Conservation (phyloP, 2,888 invertebrate species). For the Phrixothrix hirtus region DNA sequence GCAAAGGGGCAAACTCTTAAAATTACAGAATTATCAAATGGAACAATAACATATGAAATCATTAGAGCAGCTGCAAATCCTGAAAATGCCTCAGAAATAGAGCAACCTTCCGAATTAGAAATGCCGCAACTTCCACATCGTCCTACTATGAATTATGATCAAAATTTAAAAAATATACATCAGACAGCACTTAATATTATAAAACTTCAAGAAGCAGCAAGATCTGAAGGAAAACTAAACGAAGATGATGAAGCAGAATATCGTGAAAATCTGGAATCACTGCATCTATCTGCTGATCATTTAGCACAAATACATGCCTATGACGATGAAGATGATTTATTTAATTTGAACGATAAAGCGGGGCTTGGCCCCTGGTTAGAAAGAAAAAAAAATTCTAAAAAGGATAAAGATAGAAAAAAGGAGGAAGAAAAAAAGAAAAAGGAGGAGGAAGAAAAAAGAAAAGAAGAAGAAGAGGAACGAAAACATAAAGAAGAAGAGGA, state of each 20-base stretch:
- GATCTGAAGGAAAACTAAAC: constrained; percentile 62
- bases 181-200: constrained; percentile 63
- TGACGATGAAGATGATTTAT: constrained; percentile 38
- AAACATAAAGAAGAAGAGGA: constrained; percentile 35
- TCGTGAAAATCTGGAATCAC: constrained; percentile 59
- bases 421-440: constrained; percentile 39
- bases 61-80: constrained; percentile 51
- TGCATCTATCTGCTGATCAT: constrained; percentile 48
- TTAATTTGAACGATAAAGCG: constrained; percentile 37
- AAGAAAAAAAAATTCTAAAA: constrained; percentile 40
- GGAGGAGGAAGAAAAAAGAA: constrained; percentile 31
- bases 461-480: constrained; percentile 37
- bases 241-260: constrained; percentile 62
- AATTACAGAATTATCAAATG: constrained; percentile 61
- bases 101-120: constrained; percentile 44
- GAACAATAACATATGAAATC: constrained; percentile 51
- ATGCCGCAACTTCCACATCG: constrained; percentile 49
- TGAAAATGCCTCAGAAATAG: constrained; percentile 11
- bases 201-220: constrained; percentile 65
- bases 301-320: constrained; percentile 47
- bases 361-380: constrained; percentile 50
- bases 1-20: constrained; percentile 70
- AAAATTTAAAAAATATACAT: constrained; percentile 64
- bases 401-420: constrained; percentile 28
- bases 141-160: constrained; percentile 53